Conservation (phyloP, 2,888 invertebrate genomes). For the Reticulitermes lucifugus region DNA sequence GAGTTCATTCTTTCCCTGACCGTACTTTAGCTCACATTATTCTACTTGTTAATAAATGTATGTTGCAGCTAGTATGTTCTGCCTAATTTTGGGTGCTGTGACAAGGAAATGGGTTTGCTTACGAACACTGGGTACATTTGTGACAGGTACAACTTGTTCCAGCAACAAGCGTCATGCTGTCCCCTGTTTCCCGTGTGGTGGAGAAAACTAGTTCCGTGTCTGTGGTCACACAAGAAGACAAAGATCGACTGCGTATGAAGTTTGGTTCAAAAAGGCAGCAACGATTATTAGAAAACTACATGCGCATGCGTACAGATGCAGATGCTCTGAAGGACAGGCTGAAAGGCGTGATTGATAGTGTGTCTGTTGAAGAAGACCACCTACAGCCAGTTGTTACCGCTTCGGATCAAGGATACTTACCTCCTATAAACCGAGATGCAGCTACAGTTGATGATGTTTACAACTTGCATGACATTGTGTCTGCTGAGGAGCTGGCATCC, state of each 20-base stretch:
- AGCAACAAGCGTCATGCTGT: too few relatives aligned
- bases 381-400: not conserved
- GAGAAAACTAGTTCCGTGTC: not conserved
- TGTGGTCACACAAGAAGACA: not conserved
- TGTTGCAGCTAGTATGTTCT: too few relatives aligned
- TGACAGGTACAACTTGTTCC: too few relatives aligned
- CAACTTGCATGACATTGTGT: constrained; percentile 1
- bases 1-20: too few relatives aligned
- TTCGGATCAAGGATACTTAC: not conserved
- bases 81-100: too few relatives aligned
- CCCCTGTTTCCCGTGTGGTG: not conserved
- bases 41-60: too few relatives aligned
- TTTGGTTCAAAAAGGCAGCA: constrained; percentile 24
- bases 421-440: constrained; percentile 22
- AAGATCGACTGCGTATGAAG: not conserved
- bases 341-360: not conserved
- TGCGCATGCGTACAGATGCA: not conserved
- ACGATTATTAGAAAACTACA: not conserved
- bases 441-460: constrained; percentile 8
- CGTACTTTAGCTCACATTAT: too few relatives aligned
- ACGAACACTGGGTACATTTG: too few relatives aligned
- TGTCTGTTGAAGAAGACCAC: not conserved
- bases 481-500: not conserved
- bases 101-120: too few relatives aligned
- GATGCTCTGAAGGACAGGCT: constrained; percentile 6